phyloP scores from a whole-genome alignment of 2,888 invertebrate genomes.

The Glyphotaelius pellucidus region DNA sequence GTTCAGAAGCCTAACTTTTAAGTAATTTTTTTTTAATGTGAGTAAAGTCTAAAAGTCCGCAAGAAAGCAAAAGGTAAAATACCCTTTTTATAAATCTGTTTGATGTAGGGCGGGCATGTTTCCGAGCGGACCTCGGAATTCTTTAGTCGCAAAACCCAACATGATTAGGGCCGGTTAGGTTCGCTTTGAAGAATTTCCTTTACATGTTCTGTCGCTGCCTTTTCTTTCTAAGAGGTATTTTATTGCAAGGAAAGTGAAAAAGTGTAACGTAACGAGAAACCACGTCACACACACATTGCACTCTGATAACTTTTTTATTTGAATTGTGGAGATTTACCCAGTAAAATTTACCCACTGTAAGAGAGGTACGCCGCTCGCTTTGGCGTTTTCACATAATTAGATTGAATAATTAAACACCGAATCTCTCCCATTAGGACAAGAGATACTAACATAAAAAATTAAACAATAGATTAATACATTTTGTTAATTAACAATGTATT shows the following conservation, averaged over 20 bases:
- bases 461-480: no score
- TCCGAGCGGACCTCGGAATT: not conserved
- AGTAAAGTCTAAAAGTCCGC: not conserved
- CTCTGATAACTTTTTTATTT: not conserved
- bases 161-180: constrained; percentile 15
- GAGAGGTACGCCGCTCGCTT: not conserved
- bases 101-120: constrained; percentile 12
- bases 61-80: not conserved
- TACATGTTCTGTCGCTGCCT: not conserved
- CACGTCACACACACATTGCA: not conserved
- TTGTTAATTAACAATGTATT: no score
- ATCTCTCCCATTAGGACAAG: not conserved
- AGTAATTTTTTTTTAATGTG: not conserved
- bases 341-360: not conserved
- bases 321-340: not conserved
- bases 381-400: not conserved
- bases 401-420: not conserved
- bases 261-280: not conserved
- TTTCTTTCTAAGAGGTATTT: not conserved
- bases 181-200: not conserved
- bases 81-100: constrained; percentile 3
- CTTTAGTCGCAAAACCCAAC: not conserved
- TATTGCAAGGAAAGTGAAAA: constrained; percentile 1
- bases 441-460: not conserved
- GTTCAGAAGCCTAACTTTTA: not conserved